Evolutionary conservation across 2,888 invertebrate species (phyloP), one percentile per base, ranked within the genome.

Genomic region (Tiliacea citrago): DNA sequence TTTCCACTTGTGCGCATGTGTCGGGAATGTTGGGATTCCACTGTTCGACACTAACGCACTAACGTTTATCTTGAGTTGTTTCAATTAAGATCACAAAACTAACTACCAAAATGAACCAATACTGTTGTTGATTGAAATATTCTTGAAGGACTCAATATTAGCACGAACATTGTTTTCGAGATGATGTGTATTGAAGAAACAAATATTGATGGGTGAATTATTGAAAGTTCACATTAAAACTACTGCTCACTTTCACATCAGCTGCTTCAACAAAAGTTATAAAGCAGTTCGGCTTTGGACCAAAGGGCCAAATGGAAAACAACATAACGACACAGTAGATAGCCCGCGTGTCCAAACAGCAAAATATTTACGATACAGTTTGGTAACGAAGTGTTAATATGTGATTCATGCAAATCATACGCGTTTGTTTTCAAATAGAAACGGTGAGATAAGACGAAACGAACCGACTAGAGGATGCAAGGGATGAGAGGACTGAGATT

Each of bases 281-380:
- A 35, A 24, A 39, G 10, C 13, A 39, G 2, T 8, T 9, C n/a
- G n/a, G 16, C 1, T 9, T 13, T 13, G 24, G 16, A 39, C 45
- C 53, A 39, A 45, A 39, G 6, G 2, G 66, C n/a, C 66, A 77
- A 72, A 60, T 83, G 86, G 85, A 83, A 21, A 81, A 81, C 73
- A 1, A 68, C 80, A 75, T 39, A 66, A 77, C 74, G 78, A 74
- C 75, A 72, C 63, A 84, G n/a, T n/a, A n/a, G 77, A 81, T 78
- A 79, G 69, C 57, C 24, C 18, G 68, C 75, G 91, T 92, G 93
- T 83, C 92, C 85, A 91, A 93, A 93, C 91, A 84, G 92, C 93
- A 91, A 92, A 93, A 93, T 94, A 93, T 95, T 94, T 94, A 95
- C 91, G 94, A 93, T 92, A 92, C 90, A 91, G 90, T 90, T 93